Base-by-base conservation (phyloP, 2,888 invertebrate species). In the Elysia crispata region DNA sequence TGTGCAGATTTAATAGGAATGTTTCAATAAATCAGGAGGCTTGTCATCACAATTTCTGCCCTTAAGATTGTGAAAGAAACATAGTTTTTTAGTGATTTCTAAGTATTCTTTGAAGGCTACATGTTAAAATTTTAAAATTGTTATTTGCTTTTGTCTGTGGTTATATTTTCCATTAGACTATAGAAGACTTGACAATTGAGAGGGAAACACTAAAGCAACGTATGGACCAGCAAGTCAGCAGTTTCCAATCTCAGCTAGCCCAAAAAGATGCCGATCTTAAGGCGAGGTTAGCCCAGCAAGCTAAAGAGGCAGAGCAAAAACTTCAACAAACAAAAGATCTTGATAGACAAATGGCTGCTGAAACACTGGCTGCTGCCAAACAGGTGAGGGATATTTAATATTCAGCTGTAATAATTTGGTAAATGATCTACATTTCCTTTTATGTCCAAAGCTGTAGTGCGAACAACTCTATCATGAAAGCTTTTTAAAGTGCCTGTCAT, bases 111-210 rank as follows among this genome's bases (percentile, higher is more conserved):
- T 62, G 30, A 3, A 60, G 6, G n/a, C 3, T 60, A 3, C 3
- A 25, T 5, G 25, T 60, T 60, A 3, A 60, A 13, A 25, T 60
- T 60, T 60, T n/a, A 66, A 66, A 66, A 64, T 64, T 64, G 13
- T 15, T 54, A 20, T 54, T 60, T 3, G 20, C 60, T 5, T n/a
- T 73, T 75, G 6, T 41, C 18, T 13, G 6, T 23, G 20, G 1
- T 78, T 41, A 23, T 25, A 64, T 50, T 73, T 54, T 28, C 31
- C 82, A 82, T 8, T 80, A 91, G 91, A 84, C 89, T 13, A 76
- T 91, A 57, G 90, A 91, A 69, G 90, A 90, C 77, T 62, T 90
- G 80, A 87, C 88, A 0, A 82, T 87, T 28, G 89, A 90, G 83
- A 91, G 90, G 79, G 89, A 91, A 82, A 87, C 87, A 13, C 82